These are phyloP conservation scores for Halocynthia roretzi DNA, from an alignment of 23 tunicate species.

Conservation along the genomic window DNA sequence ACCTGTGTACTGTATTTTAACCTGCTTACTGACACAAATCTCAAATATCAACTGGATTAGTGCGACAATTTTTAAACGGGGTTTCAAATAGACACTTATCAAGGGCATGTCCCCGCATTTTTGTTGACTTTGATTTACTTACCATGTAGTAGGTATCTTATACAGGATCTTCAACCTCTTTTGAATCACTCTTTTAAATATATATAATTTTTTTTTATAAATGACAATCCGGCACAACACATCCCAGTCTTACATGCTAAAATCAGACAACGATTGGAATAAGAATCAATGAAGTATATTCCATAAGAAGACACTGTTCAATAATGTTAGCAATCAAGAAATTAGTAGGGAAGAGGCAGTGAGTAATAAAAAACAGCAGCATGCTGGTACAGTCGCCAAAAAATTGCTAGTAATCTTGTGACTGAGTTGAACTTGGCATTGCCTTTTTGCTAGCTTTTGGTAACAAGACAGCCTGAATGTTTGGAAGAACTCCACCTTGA, in stretches of 20 bases:
- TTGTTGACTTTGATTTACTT: too few relatives aligned
- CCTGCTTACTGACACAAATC: too few relatives aligned
- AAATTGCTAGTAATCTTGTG: constrained; percentile 54
- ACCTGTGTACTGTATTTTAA: too few relatives aligned
- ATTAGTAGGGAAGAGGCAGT: background rate
- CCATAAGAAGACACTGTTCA: background rate
- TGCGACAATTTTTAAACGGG: too few relatives aligned
- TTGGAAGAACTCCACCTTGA: constrained; percentile 85
- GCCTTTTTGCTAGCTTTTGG: constrained; percentile 48
- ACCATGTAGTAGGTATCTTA: too few relatives aligned
- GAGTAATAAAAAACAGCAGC: background rate
- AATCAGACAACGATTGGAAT: background rate
- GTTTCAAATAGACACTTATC: too few relatives aligned
- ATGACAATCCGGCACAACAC: too few relatives aligned
- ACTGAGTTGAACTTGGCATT: constrained; percentile 36
- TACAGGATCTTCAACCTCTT: too few relatives aligned
- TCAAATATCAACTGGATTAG: too few relatives aligned
- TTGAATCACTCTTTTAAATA: too few relatives aligned
- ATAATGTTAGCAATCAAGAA: background rate
- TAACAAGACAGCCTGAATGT: constrained; percentile 50
- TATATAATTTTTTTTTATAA: too few relatives aligned
- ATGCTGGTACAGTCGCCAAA: background rate
- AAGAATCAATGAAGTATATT: background rate
- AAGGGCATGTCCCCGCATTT: too few relatives aligned
- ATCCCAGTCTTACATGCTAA: background rate